A percentile compares a stretch with the other conserved stretches of the same genome.
Conservation (phyloP, 2,113 vertebrate species). For the Heterotis niloticus region DNA sequence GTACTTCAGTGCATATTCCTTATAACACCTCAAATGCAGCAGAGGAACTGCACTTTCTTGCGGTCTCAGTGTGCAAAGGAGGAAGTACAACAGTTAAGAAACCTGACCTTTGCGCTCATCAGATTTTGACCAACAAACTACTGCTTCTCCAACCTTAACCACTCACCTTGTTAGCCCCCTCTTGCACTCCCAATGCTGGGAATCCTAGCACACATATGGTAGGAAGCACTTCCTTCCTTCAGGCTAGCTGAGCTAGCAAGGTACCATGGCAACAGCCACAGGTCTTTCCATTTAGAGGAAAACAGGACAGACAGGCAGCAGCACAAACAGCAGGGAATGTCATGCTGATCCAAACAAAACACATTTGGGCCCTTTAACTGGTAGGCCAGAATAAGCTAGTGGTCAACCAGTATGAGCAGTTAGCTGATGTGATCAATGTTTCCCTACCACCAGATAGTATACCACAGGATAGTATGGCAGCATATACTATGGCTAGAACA, state of each 20-base stretch:
- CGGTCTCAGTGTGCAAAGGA: not conserved
- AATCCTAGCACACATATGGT: constrained; percentile 9
- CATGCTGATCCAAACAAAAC: not conserved
- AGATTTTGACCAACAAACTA: not conserved
- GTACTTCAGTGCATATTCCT: too few relatives aligned
- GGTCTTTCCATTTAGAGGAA: not conserved
- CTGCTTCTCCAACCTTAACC: not conserved
- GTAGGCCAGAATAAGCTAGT: too few relatives aligned
- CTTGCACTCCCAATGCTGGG: not conserved
- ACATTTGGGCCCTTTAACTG: not conserved
- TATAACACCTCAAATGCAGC: too few relatives aligned
- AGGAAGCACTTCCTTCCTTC: constrained; percentile 44
- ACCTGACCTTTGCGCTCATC: not conserved
- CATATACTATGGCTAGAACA: too few relatives aligned
- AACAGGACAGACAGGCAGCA: not conserved
- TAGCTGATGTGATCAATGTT: too few relatives aligned
- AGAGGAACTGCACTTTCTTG: not conserved
- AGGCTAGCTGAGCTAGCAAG: not conserved
- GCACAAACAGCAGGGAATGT: not conserved
- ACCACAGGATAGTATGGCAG: too few relatives aligned
- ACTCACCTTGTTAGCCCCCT: not conserved
- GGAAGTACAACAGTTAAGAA: not conserved
- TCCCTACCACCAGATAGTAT: too few relatives aligned
- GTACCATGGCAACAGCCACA: constrained; percentile 25
- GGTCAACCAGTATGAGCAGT: too few relatives aligned